These are phyloP conservation scores for Oscarella lobularis DNA, from an alignment of 37 sponge, comb jelly and placozoan species.

Conservation along the genomic window DNA sequence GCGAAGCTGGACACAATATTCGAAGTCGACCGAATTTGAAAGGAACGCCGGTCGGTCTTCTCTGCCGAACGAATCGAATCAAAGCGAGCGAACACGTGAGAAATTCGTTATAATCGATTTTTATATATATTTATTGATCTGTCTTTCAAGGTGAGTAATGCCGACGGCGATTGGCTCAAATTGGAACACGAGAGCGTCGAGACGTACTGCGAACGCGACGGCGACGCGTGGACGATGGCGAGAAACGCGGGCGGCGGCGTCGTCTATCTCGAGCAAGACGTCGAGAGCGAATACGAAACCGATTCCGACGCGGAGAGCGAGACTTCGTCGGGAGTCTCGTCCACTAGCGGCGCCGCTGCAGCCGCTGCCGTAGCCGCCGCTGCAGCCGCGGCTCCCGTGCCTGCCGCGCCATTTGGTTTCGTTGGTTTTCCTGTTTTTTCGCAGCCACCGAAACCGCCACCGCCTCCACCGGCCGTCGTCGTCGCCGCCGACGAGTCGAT, in stretches of 20 bases:
- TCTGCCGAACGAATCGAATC: slow-evolving; percentile 11
- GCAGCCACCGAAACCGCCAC: too few relatives aligned
- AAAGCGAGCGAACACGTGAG: not conserved
- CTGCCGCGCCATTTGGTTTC: too few relatives aligned
- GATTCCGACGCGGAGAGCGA: slow-evolving; percentile 13
- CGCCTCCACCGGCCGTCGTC: too few relatives aligned
- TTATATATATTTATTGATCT: too few relatives aligned
- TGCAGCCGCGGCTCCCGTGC: too few relatives aligned
- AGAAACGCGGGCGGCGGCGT: slow-evolving; percentile 1
- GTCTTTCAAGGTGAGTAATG: slow-evolving; percentile 39
- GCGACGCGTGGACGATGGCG: slow-evolving; percentile 70
- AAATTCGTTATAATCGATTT: too few relatives aligned
- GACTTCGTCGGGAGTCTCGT: not conserved
- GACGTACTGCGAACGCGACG: slow-evolving; percentile 44
- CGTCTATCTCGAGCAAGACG: not conserved
- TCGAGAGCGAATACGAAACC: not conserved
- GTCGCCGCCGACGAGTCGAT: too few relatives aligned
- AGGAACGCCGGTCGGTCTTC: slow-evolving; percentile 64
- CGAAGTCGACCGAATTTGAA: slow-evolving; percentile 51
- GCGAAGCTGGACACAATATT: slow-evolving; percentile 83
- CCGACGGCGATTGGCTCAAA: slow-evolving; percentile 83
- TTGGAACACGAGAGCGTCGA: slow-evolving; percentile 30
- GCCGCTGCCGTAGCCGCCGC: too few relatives aligned
- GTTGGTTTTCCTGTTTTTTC: too few relatives aligned
- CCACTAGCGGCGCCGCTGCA: too few relatives aligned